Base-by-base conservation (phyloP, 1,140 invertebrate species). In the Drosophila grimshawi region DNA sequence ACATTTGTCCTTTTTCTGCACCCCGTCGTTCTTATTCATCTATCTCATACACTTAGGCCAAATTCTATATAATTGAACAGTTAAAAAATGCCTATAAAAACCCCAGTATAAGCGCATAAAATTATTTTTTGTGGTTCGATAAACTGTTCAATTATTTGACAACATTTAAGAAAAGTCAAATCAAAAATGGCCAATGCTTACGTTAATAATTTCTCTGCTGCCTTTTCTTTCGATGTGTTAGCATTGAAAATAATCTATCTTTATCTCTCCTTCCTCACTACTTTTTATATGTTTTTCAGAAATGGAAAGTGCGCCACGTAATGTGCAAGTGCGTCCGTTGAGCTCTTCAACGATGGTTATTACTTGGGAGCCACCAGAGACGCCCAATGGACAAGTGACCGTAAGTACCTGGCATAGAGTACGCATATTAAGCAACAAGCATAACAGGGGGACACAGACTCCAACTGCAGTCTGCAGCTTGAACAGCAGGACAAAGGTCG, bases 361-460 rank as follows among this genome's bases (percentile, higher is more conserved):
- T 83, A 97, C 98, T 88, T 99, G 98, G 98, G 96, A 98, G 90
- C 97, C 98, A 92, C 98, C 98, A 27, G 97, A 98, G 92, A 98
- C 96, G 76, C 97, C 98, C 11, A 99, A 99, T 93, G 98, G 98
- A 78, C 96, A 98, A 95, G 97, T 99, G 65, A 98, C 97, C 93
- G 98, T 98, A 94, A 94, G 95, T 93, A 89, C 61, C 76, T 77
- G 63, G 55, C 64, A 83, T 78, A 46, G 68, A 72, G 68, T 78
- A 53, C 49, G 76, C 79, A 79, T 83, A 83, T 82, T 82, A 83
- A 79, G 73, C 71, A 60, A 76, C 63, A 61, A 68, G n/a, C 67
- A 60, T 49, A 56, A 10, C 37, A 8, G 2, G n/a, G 29, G 30
- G 29, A 63, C 48, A 67, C 53, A 32, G 61, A 33, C 3, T 49